Conservation (phyloP, 2,888 invertebrate species). For the Dryococelus australis region DNA sequence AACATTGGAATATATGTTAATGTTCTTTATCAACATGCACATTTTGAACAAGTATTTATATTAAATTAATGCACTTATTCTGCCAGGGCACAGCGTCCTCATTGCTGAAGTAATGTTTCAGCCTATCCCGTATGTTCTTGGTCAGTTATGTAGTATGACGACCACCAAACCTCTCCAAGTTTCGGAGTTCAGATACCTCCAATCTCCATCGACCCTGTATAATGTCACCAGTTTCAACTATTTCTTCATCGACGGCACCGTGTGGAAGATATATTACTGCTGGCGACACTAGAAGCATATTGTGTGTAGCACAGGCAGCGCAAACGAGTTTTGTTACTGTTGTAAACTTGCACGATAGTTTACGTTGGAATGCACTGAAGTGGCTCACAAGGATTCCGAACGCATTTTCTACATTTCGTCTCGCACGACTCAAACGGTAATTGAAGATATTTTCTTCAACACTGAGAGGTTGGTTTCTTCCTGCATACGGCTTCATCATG, state of each 20-base stretch:
- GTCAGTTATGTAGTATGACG: not conserved
- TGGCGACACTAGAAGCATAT: conserved; percentile 20
- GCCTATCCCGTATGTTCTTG: conserved; percentile 23
- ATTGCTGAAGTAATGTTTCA: conserved; percentile 23
- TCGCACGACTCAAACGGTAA: conserved; percentile 37
- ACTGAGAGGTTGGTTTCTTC: not conserved
- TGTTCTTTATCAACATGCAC: not conserved
- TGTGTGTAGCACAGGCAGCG: conserved; percentile 41
- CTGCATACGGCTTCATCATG: conserved; percentile 27
- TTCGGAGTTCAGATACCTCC: not conserved
- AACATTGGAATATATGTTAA: not conserved
- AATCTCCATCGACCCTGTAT: not conserved
- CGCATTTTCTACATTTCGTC: conserved; percentile 40
- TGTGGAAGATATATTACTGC: conserved; percentile 20
- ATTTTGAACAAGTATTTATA: not conserved
- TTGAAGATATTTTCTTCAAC: conserved; percentile 42
- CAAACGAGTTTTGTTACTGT: conserved; percentile 32
- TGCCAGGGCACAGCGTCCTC: not conserved
- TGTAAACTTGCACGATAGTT: conserved; percentile 42
- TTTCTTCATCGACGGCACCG: too few species aligned
- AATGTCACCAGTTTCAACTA: too few species aligned
- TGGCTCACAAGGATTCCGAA: conserved; percentile 46
- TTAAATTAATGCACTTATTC: not conserved
- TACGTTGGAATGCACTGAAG: conserved; percentile 44
- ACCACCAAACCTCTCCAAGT: conserved; percentile 18